Percentiles rank a stretch among this genome's conserved stretches.
These are phyloP conservation scores for Epinephelus malabaricus DNA, from an alignment of 2,797 vertebrate species.

Conservation along the genomic window DNA sequence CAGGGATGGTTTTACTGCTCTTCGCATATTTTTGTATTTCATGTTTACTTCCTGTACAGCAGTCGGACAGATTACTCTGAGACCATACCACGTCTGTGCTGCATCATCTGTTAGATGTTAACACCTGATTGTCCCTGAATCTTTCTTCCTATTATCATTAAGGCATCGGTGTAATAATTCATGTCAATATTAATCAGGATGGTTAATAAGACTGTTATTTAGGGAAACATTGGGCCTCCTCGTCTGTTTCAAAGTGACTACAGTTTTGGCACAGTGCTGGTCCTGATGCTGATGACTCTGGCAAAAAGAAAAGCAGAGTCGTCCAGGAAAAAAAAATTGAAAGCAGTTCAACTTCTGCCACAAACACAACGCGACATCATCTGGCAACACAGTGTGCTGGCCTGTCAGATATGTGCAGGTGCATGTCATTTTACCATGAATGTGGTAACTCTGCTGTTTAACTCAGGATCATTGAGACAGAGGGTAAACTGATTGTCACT, in stretches of 20 bases:
- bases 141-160: background rate
- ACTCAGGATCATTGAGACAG: background rate
- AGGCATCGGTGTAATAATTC: background rate
- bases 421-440: background rate
- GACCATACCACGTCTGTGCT: background rate
- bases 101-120: background rate
- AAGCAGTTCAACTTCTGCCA: background rate
- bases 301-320: background rate
- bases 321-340: background rate
- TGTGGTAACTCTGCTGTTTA: background rate
- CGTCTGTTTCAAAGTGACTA: background rate
- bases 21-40: too few relatives aligned
- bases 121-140: background rate
- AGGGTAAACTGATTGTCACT: background rate
- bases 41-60: too few relatives aligned
- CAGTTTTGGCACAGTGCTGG: background rate
- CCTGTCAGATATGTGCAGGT: background rate
- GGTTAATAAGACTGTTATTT: background rate
- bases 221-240: background rate
- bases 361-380: background rate
- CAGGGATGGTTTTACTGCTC: too few relatives aligned
- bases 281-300: background rate
- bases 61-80: background rate
- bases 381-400: background rate
- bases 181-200: background rate